A percentile compares a stretch with the other conserved stretches of the same genome.
These are phyloP conservation scores for Rachycentron canadum DNA, from an alignment of 2,797 vertebrate species.

Conservation along the genomic window DNA sequence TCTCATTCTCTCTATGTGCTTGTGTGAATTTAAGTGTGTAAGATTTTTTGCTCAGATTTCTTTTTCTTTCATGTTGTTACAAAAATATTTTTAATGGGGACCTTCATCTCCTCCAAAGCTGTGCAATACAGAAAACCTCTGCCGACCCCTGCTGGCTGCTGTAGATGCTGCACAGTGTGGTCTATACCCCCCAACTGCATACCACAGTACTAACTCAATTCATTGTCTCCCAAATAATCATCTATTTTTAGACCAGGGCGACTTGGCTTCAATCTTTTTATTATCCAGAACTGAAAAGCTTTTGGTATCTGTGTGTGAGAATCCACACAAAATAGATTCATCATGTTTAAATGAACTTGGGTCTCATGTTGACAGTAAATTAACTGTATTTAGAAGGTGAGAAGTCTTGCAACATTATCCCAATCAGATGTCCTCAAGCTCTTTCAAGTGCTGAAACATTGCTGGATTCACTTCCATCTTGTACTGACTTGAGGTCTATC, in stretches of 20 bases:
- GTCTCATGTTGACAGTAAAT: constrained; percentile 11
- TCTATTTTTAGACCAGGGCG: neutral
- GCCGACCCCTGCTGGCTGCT: constrained; percentile 61
- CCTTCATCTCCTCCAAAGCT: neutral
- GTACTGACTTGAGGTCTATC: neutral
- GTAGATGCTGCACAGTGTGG: neutral
- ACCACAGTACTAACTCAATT: neutral
- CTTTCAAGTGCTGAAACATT: neutral
- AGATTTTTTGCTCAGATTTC: neutral
- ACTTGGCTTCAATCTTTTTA: neutral
- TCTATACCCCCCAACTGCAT: neutral
- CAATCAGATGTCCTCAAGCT: neutral
- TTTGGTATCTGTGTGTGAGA: neutral
- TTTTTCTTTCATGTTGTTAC: neutral
- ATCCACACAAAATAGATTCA: constrained; percentile 8
- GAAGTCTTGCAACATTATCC: constrained; percentile 7
- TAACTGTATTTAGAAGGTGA: neutral
- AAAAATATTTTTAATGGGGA: neutral
- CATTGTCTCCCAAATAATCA: neutral
- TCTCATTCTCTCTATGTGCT: neutral
- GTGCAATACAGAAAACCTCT: constrained; percentile 17
- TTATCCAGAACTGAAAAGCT: neutral
- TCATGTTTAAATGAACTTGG: neutral
- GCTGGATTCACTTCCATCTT: constrained; percentile 1
- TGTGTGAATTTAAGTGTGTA: neutral